These are phyloP conservation scores for Drosophila fungiperda DNA, from an alignment of 2,888 invertebrate species.

Conservation along the genomic window DNA sequence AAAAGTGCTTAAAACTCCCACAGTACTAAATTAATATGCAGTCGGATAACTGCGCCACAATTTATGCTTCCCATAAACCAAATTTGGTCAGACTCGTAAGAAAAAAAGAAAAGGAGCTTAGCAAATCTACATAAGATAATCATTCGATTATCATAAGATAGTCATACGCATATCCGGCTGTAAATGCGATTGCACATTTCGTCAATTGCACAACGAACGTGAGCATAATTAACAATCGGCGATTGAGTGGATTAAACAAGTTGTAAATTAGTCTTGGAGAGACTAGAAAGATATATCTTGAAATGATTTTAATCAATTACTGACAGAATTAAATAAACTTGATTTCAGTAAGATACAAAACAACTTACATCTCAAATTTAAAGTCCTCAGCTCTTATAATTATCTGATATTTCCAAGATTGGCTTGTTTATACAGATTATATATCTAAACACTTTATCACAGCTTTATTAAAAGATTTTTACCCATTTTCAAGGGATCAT, in stretches of 20 bases:
- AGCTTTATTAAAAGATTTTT: neutral
- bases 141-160: slow-evolving; percentile 39
- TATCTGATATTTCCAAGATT: neutral
- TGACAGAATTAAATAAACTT: neutral
- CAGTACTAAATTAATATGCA: slow-evolving; percentile 21
- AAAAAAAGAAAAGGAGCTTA: neutral
- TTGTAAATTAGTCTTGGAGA: neutral
- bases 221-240: slow-evolving; percentile 35
- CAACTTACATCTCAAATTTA: neutral
- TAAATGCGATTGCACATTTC: slow-evolving; percentile 5
- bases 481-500: rapidly evolving
- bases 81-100: slow-evolving; percentile 50
- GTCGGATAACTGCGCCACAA: slow-evolving; percentile 23
- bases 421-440: neutral
- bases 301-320: neutral
- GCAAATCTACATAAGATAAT: slow-evolving; percentile 48
- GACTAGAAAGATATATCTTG: neutral
- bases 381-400: neutral
- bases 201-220: slow-evolving; percentile 32
- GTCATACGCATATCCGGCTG: slow-evolving; percentile 56
- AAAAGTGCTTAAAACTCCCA: slow-evolving; percentile 28
- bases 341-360: too few relatives aligned
- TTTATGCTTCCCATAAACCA: slow-evolving; percentile 58
- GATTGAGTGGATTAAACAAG: slow-evolving; percentile 9
- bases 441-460: neutral